A percentile compares a stretch with the other conserved stretches of the same genome.
These are phyloP conservation scores for Caiman crocodilus DNA, from an alignment of 2,797 vertebrate species.

Conservation along the genomic window DNA sequence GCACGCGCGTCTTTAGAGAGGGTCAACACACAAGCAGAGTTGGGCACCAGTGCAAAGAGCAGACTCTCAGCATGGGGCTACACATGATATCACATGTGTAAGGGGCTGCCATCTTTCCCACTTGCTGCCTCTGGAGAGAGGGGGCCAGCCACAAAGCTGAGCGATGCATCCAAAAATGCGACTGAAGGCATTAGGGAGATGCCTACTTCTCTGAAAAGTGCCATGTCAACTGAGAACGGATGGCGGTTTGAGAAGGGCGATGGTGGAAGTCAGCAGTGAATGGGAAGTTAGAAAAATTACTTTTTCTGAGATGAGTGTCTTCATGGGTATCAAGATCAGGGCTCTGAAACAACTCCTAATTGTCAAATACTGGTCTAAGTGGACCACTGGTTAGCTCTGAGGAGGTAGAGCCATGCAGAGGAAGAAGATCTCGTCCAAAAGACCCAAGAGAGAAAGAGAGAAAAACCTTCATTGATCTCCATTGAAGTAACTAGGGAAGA, in stretches of 20 bases:
- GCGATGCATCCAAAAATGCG: neutral
- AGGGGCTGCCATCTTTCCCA: too few species aligned
- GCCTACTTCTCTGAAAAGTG: conserved; percentile 24
- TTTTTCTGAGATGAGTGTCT: conserved; percentile 67
- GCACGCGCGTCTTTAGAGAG: neutral
- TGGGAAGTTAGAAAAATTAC: conserved; percentile 23
- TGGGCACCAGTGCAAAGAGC: conserved; percentile 16
- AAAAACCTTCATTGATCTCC: conserved; percentile 39
- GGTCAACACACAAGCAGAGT: neutral
- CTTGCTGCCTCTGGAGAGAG: conserved; percentile 58
- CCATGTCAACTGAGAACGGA: conserved; percentile 40
- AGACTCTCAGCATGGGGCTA: neutral
- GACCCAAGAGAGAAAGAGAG: neutral
- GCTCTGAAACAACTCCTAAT: too few species aligned
- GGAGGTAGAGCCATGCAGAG: conserved; percentile 9
- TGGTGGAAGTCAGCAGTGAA: conserved; percentile 62
- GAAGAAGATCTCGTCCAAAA: conserved; percentile 43
- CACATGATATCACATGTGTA: neutral
- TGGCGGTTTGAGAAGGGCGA: conserved; percentile 58
- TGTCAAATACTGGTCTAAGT: neutral
- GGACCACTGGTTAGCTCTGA: neutral
- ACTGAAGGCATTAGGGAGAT: neutral
- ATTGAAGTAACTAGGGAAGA: neutral
- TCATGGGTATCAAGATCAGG: neutral
- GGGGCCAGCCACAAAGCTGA: conserved; percentile 7